phyloP scores from a whole-genome alignment of 2,113 vertebrate genomes.

The Epinephelus fuscoguttatus region DNA sequence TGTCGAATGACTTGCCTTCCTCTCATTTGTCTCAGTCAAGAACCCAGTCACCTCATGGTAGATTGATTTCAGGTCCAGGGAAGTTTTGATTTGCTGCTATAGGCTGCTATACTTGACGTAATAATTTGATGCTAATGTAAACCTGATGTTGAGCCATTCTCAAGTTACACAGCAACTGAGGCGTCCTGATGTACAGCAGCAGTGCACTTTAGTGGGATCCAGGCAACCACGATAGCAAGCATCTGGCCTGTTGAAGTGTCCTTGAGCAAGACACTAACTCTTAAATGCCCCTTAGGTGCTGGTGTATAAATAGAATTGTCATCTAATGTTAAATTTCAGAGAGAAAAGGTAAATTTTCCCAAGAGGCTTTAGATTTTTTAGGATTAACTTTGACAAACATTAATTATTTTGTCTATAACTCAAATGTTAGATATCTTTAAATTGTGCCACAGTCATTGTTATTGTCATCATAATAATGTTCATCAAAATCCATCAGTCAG shows the following conservation, averaged over 20 bases:
- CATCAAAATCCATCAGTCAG: too few relatives aligned
- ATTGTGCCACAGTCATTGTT: not conserved
- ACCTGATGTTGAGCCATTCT: slow-evolving; percentile 3
- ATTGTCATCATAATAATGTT: not conserved
- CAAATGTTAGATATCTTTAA: not conserved
- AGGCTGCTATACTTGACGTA: slow-evolving; percentile 3
- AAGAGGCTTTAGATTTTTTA: not conserved
- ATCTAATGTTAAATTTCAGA: not conserved
- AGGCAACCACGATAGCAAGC: slow-evolving; percentile 5
- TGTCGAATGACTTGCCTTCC: slow-evolving; percentile 13
- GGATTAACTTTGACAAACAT: not conserved
- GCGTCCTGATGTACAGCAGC: slow-evolving; percentile 6
- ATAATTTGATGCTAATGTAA: slow-evolving; percentile 4
- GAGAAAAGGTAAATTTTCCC: not conserved
- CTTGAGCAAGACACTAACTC: slow-evolving; percentile 22
- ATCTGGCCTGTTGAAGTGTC: slow-evolving; percentile 17
- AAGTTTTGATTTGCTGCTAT: slow-evolving; percentile 19
- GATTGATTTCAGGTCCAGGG: not conserved
- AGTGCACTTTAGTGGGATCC: not conserved
- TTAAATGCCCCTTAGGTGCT: not conserved
- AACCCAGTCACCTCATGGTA: not conserved
- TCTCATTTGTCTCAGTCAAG: not conserved
- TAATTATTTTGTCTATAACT: not conserved
- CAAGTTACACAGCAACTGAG: slow-evolving; percentile 21
- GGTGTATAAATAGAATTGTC: not conserved